Percentiles rank a stretch among this genome's conserved stretches.
phyloP scores from a whole-genome alignment of 64 coral and sea anemone species.

The Pocillopora verrucosa region DNA sequence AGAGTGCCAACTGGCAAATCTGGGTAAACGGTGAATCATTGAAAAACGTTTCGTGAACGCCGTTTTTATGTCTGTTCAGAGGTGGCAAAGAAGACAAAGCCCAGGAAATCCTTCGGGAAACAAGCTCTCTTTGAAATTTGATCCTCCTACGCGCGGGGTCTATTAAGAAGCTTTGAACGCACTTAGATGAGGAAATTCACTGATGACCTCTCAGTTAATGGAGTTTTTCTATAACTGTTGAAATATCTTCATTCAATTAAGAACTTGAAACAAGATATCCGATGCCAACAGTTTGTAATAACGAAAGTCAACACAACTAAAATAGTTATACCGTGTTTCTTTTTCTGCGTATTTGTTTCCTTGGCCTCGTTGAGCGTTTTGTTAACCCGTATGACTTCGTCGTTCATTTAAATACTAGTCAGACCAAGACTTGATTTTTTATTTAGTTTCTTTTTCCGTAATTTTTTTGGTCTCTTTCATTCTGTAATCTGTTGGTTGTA shows the following conservation, averaged over 20 bases:
- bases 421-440: too few relatives aligned
- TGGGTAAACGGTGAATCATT: background rate
- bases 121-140: conserved; percentile 1
- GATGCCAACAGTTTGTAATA: too few relatives aligned
- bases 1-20: background rate
- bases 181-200: background rate
- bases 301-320: too few relatives aligned
- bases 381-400: too few relatives aligned
- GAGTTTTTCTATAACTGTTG: background rate
- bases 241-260: background rate
- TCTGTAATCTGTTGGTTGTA: too few relatives aligned
- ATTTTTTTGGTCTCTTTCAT: too few relatives aligned
- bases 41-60: background rate
- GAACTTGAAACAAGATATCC: background rate
- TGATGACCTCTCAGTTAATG: background rate
- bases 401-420: too few relatives aligned
- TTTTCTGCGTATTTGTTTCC: too few relatives aligned
- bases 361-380: too few relatives aligned
- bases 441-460: too few relatives aligned
- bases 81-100: background rate
- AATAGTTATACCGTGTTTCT: too few relatives aligned
- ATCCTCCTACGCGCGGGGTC: background rate
- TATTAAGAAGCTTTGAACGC: background rate
- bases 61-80: background rate
- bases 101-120: conserved; percentile 15